A percentile compares a stretch with the other conserved stretches of the same genome.
These are phyloP conservation scores for Lycia hirtaria DNA, from an alignment of 2,888 invertebrate genomes.

Conservation along the genomic window DNA sequence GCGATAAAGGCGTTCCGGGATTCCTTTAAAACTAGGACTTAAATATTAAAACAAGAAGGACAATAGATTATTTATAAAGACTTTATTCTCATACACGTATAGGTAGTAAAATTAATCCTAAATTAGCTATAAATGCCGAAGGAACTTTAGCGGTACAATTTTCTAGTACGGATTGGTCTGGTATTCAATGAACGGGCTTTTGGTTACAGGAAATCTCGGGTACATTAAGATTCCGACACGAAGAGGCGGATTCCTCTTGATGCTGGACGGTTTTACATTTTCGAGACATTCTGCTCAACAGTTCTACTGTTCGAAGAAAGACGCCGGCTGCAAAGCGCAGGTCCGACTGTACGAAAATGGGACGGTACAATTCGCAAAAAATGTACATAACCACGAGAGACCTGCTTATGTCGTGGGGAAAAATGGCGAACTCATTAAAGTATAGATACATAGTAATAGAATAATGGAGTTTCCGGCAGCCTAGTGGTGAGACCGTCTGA, in stretches of 20 bases:
- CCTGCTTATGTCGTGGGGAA: not conserved
- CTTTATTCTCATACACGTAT: no score
- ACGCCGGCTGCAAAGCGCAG: not conserved
- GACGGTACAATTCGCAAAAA: not conserved
- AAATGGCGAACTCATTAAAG: not conserved
- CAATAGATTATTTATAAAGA: no score
- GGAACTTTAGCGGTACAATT: no score
- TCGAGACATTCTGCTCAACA: no score
- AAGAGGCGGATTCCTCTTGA: not conserved
- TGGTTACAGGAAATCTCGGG: not conserved
- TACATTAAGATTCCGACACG: not conserved
- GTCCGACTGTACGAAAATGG: not conserved
- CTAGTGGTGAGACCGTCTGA: no score
- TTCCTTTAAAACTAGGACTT: no score
- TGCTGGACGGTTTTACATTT: slow-evolving; percentile 7
- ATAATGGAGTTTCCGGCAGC: no score
- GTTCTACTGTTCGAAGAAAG: not conserved
- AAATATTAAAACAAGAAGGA: no score
- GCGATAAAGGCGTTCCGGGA: no score
- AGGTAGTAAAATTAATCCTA: no score
- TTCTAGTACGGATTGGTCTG: no score
- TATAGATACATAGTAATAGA: not conserved
- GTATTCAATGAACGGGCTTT: not conserved
- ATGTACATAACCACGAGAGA: not conserved
- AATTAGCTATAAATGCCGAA: no score